A percentile compares a stretch with the other conserved stretches of the same genome.
phyloP scores from a whole-genome alignment of 1,140 invertebrate genomes.

The Penaeus chinensis region DNA sequence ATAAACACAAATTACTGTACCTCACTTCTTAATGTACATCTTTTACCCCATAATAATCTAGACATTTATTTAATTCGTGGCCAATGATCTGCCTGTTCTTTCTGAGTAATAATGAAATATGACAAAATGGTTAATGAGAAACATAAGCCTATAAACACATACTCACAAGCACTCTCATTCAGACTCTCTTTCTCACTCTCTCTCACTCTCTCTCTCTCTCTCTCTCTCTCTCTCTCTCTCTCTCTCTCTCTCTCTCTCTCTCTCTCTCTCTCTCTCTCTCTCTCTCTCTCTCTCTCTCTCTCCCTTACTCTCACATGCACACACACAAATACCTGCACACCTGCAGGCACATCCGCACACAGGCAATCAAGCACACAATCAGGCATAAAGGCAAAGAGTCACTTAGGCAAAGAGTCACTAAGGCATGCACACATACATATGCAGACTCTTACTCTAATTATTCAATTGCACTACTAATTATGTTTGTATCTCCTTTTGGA shows the following conservation, averaged over 20 bases:
- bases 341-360: not conserved
- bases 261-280: conserved; percentile 7
- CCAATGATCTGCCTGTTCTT: too few relatives aligned
- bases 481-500: too few relatives aligned
- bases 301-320: not conserved
- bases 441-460: not conserved
- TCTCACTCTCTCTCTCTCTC: not conserved
- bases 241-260: not conserved
- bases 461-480: too few relatives aligned
- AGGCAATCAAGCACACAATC: not conserved
- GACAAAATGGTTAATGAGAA: too few relatives aligned
- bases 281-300: conserved; percentile 26
- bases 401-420: not conserved
- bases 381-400: not conserved
- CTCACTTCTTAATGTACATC: too few relatives aligned
- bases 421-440: not conserved
- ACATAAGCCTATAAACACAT: too few relatives aligned
- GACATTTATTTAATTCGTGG: too few relatives aligned
- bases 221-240: not conserved
- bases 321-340: conserved; percentile 26
- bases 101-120: too few relatives aligned
- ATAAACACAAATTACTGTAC: too few relatives aligned
- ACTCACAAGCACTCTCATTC: too few relatives aligned
- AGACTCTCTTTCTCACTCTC: too few relatives aligned
- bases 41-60: too few relatives aligned